Base-by-base conservation (phyloP, 2,888 invertebrate species). In the Heliconius charithonia region DNA sequence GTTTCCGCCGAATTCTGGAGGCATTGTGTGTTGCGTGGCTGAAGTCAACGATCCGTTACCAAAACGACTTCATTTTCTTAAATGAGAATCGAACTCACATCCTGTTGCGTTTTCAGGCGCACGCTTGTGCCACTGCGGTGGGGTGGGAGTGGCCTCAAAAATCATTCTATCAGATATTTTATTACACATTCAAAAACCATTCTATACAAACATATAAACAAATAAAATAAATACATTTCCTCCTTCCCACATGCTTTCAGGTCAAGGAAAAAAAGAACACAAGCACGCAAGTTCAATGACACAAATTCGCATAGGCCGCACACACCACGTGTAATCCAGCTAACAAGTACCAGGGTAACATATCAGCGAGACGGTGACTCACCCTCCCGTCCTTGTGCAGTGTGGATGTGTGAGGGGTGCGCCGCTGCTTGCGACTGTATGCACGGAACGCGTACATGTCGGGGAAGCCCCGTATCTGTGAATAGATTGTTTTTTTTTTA, bases 391-490 rank as follows among this genome's bases (percentile, higher is more conserved):
- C 96, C 70, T 94, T 93, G 32, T 90, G 85, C 69, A 96, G 93
- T 81, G 93, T 91, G 84, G 91, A 93, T 70, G 95, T 95, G 84
- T 93, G 90, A 69, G 96, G 96, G 85, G 97, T 92, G 88, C 96
- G 96, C 51, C 96, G 95, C 77, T 96, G 90, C 82, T 92, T 93
- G 27, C 95, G 95, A 82, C 95, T 94, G 83, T 95, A 93, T 85
- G 96, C 96, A 77, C 95, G 89, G 90, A 97, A 96, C 41, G 96
- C 89, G 89, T 97, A 97, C 65, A 97, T 96, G 86, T 97, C 95
- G 10, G 95, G 92, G 86, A 97, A 97, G 13, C 96, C 96, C 22
- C 90, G 89, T 13, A 97, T 95, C 97, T 97, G 92, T 74, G 87
- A 88, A 71, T 32, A 45, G 72, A 74, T 66, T 22, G 41, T 62